Evolutionary conservation across 2,888 invertebrate species (phyloP), one percentile per base, ranked within the genome.

Genomic region (Teleogryllus oceanicus): DNA sequence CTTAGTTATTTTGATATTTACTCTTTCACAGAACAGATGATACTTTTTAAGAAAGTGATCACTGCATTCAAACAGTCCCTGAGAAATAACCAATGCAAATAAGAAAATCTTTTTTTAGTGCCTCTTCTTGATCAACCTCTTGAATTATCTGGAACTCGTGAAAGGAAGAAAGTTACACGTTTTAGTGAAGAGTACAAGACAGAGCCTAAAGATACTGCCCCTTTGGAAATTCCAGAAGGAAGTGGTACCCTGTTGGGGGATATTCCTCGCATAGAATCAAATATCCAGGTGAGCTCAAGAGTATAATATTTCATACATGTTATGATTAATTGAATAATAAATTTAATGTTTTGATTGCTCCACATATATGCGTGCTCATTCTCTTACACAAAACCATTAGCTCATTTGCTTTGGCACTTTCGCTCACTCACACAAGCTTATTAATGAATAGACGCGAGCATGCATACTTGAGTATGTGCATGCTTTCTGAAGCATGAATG

Each of bases 211-310:
- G 81, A 82, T 75, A 75, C 10, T 13, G 75, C 49, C 50, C 24
- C 76, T 49, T 88, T 90, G n/a, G 88, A 88, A 79, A 89, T 91
- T 80, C 90, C 91, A 1, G 88, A 89, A 77, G 93, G 93, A 37
- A 89, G 88, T 83, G 94, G 93, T 8, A 89, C 88, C 51, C 89
- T 91, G 0, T 88, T 94, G 50, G 92, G 92, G 10, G 92, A 92
- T 84, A 92, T 93, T 86, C 90, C 91, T 83, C 90, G 90, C 82
- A 91, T 93, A 82, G 91, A 92, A 84, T 80, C 82, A 78, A 82
- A 82, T 78, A 82, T 85, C 49, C 81, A 82, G 79, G 85, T 85
- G 80, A 80, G 81, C 74, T 5, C 8, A 8, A 37, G 8, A 37
- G 8, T 37, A 37, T 37, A 37, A 37, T 37, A 37, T 37, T 5